Conservation (phyloP, 1,140 invertebrate species). For the Euura saliciscinereae region DNA sequence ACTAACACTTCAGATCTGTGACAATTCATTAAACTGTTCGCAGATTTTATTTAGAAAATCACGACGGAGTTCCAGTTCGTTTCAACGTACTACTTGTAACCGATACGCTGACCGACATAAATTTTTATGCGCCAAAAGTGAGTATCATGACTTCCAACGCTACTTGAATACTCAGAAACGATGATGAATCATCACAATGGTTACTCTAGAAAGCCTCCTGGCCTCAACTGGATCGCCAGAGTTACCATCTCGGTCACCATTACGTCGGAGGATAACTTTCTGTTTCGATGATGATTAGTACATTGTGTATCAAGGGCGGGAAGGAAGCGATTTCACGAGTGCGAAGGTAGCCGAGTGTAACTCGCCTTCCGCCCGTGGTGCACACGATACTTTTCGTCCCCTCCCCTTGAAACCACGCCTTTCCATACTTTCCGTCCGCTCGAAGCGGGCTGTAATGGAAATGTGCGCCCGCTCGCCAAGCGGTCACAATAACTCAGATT, state of each 20-base stretch:
- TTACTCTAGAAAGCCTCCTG: neutral
- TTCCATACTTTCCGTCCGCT: too few relatives aligned
- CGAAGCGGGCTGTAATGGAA: too few relatives aligned
- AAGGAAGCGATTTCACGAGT: too few relatives aligned
- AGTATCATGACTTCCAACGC: neutral
- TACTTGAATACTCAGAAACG: too few relatives aligned
- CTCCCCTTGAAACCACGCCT: too few relatives aligned
- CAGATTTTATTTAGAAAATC: constrained; percentile 22
- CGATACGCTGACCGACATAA: constrained; percentile 26
- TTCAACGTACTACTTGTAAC: constrained; percentile 11
- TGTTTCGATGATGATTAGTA: neutral
- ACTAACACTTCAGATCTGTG: neutral
- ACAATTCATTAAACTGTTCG: neutral
- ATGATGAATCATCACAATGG: too few relatives aligned
- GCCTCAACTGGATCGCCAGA: neutral
- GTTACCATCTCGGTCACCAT: neutral
- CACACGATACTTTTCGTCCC: too few relatives aligned
- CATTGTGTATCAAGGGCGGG: too few relatives aligned
- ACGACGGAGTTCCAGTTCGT: constrained; percentile 12
- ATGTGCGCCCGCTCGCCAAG: too few relatives aligned
- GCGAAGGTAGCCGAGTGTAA: too few relatives aligned
- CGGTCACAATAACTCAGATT: too few relatives aligned
- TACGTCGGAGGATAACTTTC: neutral
- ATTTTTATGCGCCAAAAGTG: constrained; percentile 35
- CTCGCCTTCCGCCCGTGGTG: too few relatives aligned